These are phyloP conservation scores for Peromyscus polionotus DNA, from an alignment of 2,113 vertebrate species.

Conservation along the genomic window DNA sequence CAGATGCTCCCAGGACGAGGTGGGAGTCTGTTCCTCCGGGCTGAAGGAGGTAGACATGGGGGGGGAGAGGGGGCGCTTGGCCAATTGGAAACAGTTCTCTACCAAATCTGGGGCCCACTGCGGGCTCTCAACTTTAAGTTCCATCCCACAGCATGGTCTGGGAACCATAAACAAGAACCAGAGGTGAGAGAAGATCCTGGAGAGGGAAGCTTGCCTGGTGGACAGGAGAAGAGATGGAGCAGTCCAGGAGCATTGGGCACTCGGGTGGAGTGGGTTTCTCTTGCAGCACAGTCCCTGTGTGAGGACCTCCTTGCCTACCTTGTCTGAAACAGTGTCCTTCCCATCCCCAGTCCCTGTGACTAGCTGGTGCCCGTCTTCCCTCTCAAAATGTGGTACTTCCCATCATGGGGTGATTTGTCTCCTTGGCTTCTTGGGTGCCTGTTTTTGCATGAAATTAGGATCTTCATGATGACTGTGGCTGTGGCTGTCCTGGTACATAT, in stretches of 20 bases:
- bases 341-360: background rate
- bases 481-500: background rate
- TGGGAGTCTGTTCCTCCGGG: background rate
- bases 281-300: rapidly evolving
- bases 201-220: background rate
- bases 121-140: background rate
- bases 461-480: background rate
- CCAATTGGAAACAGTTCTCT: background rate
- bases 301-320: background rate
- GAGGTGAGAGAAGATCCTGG: background rate
- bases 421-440: background rate
- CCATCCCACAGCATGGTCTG: background rate
- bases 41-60: rapidly evolving
- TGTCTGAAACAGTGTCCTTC: background rate
- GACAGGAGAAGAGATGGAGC: background rate
- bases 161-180: background rate
- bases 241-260: background rate
- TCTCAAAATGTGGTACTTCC: rapidly evolving
- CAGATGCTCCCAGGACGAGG: rapidly evolving
- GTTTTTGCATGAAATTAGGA: background rate
- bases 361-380: background rate
- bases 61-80: no score
- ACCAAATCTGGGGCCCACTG: background rate
- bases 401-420: background rate
- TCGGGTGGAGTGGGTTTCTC: background rate